Percentiles rank a stretch among this genome's conserved stretches.
Conservation (phyloP, 2,888 invertebrate genomes). For the Amiota mariae region DNA sequence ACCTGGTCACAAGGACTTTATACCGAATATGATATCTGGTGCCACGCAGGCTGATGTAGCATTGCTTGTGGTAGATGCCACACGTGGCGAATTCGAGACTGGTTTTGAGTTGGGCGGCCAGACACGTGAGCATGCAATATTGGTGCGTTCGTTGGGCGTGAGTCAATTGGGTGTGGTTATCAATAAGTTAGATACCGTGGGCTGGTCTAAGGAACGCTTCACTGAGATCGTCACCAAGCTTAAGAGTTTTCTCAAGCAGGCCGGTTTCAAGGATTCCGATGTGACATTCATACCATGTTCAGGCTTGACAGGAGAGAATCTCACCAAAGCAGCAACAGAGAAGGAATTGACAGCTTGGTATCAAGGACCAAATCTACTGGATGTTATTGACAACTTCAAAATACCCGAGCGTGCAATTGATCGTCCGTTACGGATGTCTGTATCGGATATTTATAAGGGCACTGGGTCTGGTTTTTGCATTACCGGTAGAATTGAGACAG, state of each 20-base stretch:
- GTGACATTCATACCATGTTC: slow-evolving; percentile 95
- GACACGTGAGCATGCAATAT: slow-evolving; percentile 95
- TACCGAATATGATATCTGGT: slow-evolving; percentile 99
- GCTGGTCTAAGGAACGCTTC: slow-evolving; percentile 93
- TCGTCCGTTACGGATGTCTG: slow-evolving; percentile 92
- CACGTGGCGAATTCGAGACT: slow-evolving; percentile 97
- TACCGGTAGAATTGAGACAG: slow-evolving; percentile 93
- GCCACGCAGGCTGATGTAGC: slow-evolving; percentile 99
- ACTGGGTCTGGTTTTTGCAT: slow-evolving; percentile 92
- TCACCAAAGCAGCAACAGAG: slow-evolving; percentile 81
- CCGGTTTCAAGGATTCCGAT: slow-evolving; percentile 90
- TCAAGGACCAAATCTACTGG: slow-evolving; percentile 86
- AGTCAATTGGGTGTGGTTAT: slow-evolving; percentile 94
- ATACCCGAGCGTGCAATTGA: slow-evolving; percentile 89
- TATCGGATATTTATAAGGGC: slow-evolving; percentile 96
- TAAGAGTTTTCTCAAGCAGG: slow-evolving; percentile 88
- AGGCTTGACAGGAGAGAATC: slow-evolving; percentile 96
- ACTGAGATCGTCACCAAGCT: slow-evolving; percentile 90
- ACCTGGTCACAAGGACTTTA: slow-evolving; percentile 99
- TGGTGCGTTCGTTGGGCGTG: slow-evolving; percentile 92
- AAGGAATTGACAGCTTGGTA: slow-evolving; percentile 83
- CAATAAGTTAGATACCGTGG: slow-evolving; percentile 97
- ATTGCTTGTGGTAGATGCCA: slow-evolving; percentile 95
- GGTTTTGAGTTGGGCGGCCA: slow-evolving; percentile 99
- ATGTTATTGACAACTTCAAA: slow-evolving; percentile 90